Evolutionary conservation across 1,140 invertebrate species (phyloP).

Genomic region (Potamilus streckersoni): DNA sequence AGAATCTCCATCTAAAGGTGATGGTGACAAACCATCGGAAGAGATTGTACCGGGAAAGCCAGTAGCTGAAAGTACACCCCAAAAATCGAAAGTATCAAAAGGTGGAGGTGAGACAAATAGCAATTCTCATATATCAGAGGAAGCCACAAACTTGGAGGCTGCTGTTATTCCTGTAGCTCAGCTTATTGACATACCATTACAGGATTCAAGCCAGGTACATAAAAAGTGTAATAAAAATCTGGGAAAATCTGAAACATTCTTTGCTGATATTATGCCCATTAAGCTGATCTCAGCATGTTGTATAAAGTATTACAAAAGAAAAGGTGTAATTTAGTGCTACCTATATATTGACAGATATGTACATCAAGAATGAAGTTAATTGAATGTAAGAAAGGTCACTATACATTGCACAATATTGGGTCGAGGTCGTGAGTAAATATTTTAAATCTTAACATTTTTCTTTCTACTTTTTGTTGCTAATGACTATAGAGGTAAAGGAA

Average conservation of each 20-base stretch:
- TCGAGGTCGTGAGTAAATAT: no score
- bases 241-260: neutral
- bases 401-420: no score
- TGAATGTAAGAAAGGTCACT: no score
- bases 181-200: constrained; percentile 57
- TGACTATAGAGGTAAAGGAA: no score
- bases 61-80: neutral
- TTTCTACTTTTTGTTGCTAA: no score
- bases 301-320: constrained; percentile 19
- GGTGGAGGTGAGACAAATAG: constrained; percentile 12
- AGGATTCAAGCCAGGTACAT: constrained; percentile 33
- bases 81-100: neutral
- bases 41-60: constrained; percentile 54
- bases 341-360: neutral
- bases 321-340: neutral
- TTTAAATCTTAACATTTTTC: no score
- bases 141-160: constrained; percentile 8
- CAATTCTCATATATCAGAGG: constrained; percentile 7
- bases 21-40: constrained; percentile 37
- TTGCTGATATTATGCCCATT: no score
- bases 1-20: neutral
- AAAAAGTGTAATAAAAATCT: neutral
- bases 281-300: neutral
- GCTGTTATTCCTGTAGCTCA: constrained; percentile 39
- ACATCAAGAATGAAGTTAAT: no score